phyloP scores from a whole-genome alignment of 92 coral and sea anemone species.

The Palythoa grandiflora region DNA sequence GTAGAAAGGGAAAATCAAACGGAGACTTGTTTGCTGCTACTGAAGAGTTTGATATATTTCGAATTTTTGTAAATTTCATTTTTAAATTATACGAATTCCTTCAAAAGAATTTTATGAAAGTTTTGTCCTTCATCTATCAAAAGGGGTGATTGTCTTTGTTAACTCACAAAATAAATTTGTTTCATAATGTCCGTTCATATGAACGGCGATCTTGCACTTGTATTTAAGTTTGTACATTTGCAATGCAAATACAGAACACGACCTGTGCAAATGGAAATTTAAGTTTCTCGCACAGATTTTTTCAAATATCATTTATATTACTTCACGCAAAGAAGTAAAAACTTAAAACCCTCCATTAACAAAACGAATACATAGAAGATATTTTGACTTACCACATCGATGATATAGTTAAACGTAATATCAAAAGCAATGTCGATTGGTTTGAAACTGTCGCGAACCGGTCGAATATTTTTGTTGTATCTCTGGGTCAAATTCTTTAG shows the following conservation, averaged over 20 bases:
- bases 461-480: slow-evolving; percentile 65
- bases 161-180: too few relatives aligned
- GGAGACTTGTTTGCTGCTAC: too few relatives aligned
- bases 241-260: background rate
- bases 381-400: slow-evolving; percentile 76
- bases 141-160: too few relatives aligned
- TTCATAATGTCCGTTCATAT: too few relatives aligned
- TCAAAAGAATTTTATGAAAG: too few relatives aligned
- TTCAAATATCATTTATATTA: background rate
- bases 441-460: slow-evolving; percentile 55
- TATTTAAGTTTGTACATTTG: background rate
- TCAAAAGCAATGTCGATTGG: slow-evolving; percentile 76
- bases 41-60: too few relatives aligned
- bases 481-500: slow-evolving; percentile 42
- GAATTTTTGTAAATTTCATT: too few relatives aligned
- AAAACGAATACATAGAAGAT: background rate
- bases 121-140: too few relatives aligned
- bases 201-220: background rate
- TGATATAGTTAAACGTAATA: slow-evolving; percentile 84
- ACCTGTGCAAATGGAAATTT: background rate
- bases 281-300: too few relatives aligned
- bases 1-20: too few relatives aligned
- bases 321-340: background rate
- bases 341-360: too few relatives aligned
- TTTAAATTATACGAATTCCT: too few relatives aligned